Conservation (phyloP, 2,113 vertebrate genomes). For the Aphyosemion australe region DNA sequence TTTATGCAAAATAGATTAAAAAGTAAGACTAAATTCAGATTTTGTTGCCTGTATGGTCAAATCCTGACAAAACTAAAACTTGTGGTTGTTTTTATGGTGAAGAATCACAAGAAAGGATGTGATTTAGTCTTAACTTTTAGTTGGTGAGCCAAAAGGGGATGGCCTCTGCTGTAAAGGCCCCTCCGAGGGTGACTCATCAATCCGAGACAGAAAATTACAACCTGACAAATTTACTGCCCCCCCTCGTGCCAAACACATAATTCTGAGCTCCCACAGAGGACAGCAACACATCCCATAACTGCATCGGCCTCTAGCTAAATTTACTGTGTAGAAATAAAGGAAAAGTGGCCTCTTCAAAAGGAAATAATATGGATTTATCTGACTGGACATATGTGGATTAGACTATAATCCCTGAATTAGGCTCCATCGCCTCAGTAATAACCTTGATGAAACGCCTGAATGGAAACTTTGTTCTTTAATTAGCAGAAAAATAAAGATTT, state of each 20-base stretch:
- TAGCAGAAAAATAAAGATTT: too few species aligned
- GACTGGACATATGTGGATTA: neutral
- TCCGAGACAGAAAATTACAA: constrained; percentile 55
- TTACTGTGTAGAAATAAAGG: neutral
- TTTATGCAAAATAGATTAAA: too few species aligned
- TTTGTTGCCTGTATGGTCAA: too few species aligned
- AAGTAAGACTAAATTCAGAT: too few species aligned
- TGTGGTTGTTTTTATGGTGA: too few species aligned
- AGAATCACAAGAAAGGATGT: constrained; percentile 30
- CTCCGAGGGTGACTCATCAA: constrained; percentile 59
- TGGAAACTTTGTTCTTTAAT: neutral
- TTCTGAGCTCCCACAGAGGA: constrained; percentile 45
- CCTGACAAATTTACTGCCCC: constrained; percentile 58
- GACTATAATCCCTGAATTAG: too few species aligned
- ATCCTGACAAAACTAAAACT: too few species aligned
- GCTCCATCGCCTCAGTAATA: neutral
- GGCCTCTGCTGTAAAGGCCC: constrained; percentile 50
- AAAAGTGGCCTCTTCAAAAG: neutral
- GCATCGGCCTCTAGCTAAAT: constrained; percentile 3
- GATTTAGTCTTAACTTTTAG: too few species aligned
- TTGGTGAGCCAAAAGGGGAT: too few species aligned
- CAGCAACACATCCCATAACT: neutral
- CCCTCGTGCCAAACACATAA: constrained; percentile 58
- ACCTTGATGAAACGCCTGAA: neutral
- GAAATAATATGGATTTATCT: neutral